phyloP scores from a whole-genome alignment of 2,888 invertebrate species.

The Lycia hirtaria region DNA sequence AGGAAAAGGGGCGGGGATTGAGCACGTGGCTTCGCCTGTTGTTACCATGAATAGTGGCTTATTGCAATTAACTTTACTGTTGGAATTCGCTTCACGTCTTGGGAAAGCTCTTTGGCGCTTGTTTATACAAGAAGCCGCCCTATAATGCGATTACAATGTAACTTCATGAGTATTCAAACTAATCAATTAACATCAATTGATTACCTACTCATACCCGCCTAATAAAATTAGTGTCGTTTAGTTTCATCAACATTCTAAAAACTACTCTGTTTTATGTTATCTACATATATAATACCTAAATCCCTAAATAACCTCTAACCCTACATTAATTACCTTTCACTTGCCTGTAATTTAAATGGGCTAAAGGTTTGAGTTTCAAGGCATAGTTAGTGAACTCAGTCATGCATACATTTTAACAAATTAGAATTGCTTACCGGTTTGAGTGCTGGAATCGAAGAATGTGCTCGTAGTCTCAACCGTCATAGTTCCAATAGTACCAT shows the following conservation, averaged over 20 bases:
- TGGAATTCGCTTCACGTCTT: conserved; percentile 60
- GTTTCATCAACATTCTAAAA: not conserved
- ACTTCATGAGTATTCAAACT: not conserved
- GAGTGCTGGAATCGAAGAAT: conserved; percentile 96
- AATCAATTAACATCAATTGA: not conserved
- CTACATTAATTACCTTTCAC: not conserved
- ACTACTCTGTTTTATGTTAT: not conserved
- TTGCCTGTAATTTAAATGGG: not conserved
- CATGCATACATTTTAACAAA: not conserved
- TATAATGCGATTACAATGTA: conserved; percentile 28
- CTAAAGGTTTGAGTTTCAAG: not conserved
- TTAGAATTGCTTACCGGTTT: conserved; percentile 90
- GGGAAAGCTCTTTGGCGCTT: conserved; percentile 55
- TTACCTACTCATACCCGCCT: no score
- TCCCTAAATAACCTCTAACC: not conserved
- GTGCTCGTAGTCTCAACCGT: conserved; percentile 96
- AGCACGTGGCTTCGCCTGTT: conserved; percentile 76
- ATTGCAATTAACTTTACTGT: conserved; percentile 61
- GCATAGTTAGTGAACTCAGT: not conserved
- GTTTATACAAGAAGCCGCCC: conserved; percentile 44
- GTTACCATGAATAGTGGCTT: conserved; percentile 57
- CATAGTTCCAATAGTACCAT: conserved; percentile 96
- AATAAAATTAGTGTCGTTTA: no score
- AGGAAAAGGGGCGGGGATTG: conserved; percentile 74
- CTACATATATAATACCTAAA: not conserved